Percentiles rank a stretch among this genome's conserved stretches.
Evolutionary conservation across 37 sponge, comb jelly and placozoan genomes (phyloP).

Genomic region (Geodia barretti): DNA sequence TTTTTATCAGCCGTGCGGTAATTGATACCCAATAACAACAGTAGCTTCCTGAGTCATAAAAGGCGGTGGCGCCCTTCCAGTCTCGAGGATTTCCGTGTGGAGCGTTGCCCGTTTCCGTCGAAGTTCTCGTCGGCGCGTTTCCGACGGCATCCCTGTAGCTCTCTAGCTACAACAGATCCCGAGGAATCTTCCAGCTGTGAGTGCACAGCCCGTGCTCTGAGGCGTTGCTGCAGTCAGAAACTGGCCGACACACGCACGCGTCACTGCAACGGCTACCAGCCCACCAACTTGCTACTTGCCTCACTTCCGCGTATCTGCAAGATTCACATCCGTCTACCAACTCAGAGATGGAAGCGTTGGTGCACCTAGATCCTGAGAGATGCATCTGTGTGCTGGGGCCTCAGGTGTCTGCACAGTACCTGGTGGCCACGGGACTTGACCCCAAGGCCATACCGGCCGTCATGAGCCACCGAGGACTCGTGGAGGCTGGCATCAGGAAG

Average conservation of each 20-base stretch:
- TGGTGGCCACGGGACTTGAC: constrained; percentile 2
- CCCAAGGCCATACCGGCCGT: constrained; percentile 7
- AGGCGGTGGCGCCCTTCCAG: not conserved
- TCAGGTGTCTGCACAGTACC: constrained; percentile 36
- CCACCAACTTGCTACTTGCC: no score
- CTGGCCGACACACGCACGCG: not conserved
- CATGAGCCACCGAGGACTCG: constrained; percentile 27
- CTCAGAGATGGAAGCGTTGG: constrained; percentile 25
- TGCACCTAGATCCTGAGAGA: constrained; percentile 44
- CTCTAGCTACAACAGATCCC: not conserved
- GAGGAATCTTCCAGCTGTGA: no score
- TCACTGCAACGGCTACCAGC: no score
- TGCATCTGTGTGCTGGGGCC: constrained; percentile 51
- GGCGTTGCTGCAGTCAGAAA: not conserved
- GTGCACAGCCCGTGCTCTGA: no score
- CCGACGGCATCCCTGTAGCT: not conserved
- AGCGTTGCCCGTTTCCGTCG: not conserved
- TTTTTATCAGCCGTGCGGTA: no score
- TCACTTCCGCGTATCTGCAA: no score
- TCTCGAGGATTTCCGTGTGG: not conserved
- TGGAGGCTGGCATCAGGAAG: constrained; percentile 36
- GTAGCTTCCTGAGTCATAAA: not conserved
- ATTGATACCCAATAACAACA: not conserved
- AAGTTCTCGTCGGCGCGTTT: not conserved
- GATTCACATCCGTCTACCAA: no score